Base-by-base conservation (phyloP, 2,888 invertebrate genomes). In the Actias luna region DNA sequence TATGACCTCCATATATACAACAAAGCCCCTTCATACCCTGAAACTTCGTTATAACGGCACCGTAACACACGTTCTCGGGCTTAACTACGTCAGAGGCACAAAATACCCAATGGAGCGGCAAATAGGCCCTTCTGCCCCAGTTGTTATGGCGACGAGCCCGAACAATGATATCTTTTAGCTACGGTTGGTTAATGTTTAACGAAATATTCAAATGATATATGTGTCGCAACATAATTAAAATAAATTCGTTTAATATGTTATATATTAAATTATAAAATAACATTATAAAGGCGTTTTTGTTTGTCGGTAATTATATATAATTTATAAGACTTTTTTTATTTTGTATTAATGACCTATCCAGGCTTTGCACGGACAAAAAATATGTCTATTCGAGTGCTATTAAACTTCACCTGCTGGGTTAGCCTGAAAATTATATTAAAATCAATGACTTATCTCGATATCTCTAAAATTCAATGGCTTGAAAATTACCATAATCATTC, bases 61-160 rank as follows among this genome's bases (percentile, higher is more conserved):
- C 79, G 82, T 78, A 77, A 69, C 78, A 73, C 73, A 74, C 69
- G 74, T 74, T 69, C 71, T 67, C 63, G 76, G 72, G 72, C 69
- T 75, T 85, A 84, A 84, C 83, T 83, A 82, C 83, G 80, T 83
- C 83, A 82, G 81, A 76, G 77, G 76, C 74, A 78, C 75, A 82
- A 78, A 84, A 85, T 80, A 80, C 74, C 78, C 87, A 85, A 82
- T 89, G 86, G 82, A 83, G 82, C 88, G 89, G 78, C 67, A 86
- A 89, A 90, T 88, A 80, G 86, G 87, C 84, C 82, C 85, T 91
- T 90, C 89, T 88, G 89, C 89, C 78, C 87, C 81, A 87, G 79
- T 89, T 85, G 79, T 75, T 72, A 74, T 78, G 72, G 79, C 75
- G 72, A 80, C 80, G 78, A 70, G 76, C 78, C 82, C 80, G 77